These are phyloP conservation scores for Himalopsyche kuldschensis DNA, from an alignment of 2,888 invertebrate genomes.

Conservation along the genomic window DNA sequence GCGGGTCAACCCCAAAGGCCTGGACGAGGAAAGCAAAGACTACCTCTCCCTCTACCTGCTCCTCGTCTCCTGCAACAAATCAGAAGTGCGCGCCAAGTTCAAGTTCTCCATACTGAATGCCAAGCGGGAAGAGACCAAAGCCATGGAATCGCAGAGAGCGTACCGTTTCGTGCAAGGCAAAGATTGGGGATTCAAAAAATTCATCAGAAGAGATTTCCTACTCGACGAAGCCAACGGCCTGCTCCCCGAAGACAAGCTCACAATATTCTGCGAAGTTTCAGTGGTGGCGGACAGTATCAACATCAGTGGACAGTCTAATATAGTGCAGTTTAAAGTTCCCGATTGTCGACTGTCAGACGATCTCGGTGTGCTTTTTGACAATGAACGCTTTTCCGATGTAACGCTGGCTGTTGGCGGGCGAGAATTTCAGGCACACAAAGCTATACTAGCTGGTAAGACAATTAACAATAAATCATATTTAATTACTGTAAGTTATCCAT, in stretches of 20 bases:
- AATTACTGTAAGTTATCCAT: not conserved
- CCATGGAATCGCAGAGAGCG: slow-evolving; percentile 96
- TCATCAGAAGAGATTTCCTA: slow-evolving; percentile 97
- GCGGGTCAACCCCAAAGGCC: slow-evolving; percentile 98
- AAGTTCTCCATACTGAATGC: slow-evolving; percentile 99
- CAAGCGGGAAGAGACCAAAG: slow-evolving; percentile 99
- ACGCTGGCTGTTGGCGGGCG: slow-evolving; percentile 89
- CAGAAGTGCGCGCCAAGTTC: slow-evolving; percentile 99
- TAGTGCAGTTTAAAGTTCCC: slow-evolving; percentile 95
- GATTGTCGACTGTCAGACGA: slow-evolving; percentile 94
- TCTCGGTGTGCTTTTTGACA: slow-evolving; percentile 92
- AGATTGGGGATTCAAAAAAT: slow-evolving; percentile 99
- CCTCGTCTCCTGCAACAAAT: slow-evolving; percentile 99
- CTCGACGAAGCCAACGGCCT: slow-evolving; percentile 98
- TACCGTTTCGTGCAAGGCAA: slow-evolving; percentile 99
- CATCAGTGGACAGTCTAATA: slow-evolving; percentile 97
- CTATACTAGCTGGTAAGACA: slow-evolving; percentile 83
- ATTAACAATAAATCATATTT: not conserved
- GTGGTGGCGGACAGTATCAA: slow-evolving; percentile 99
- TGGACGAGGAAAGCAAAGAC: slow-evolving; percentile 99
- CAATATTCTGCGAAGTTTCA: slow-evolving; percentile 96
- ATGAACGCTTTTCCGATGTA: slow-evolving; percentile 97
- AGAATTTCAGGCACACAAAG: slow-evolving; percentile 96
- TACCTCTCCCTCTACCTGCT: slow-evolving; percentile 98
- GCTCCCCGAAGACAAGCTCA: slow-evolving; percentile 97